Conservation (phyloP, 2,888 invertebrate genomes). For the Trachelus stipa region DNA sequence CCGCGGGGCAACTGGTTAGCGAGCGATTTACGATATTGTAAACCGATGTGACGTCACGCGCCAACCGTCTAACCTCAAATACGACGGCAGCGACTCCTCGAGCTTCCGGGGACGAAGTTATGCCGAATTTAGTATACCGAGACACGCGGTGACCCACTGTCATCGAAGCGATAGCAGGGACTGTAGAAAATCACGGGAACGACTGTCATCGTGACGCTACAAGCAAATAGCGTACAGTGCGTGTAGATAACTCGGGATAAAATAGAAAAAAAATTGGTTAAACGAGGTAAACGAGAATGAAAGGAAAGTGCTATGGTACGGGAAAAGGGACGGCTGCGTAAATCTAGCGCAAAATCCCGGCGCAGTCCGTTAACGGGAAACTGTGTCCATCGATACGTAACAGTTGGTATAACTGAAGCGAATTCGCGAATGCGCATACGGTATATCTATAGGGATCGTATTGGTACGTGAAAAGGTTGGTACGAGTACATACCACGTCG, state of each 20-base stretch:
- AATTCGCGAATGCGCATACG: not conserved
- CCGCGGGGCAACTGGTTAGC: constrained; percentile 64
- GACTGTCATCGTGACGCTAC: not conserved
- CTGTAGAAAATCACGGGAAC: not conserved
- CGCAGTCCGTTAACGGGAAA: not conserved
- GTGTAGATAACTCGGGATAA: too few species aligned
- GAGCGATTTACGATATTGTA: constrained; percentile 66
- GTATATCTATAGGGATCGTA: not conserved
- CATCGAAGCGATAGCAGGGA: not conserved
- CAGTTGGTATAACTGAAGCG: not conserved
- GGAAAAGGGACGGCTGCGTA: too few species aligned
- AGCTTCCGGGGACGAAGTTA: not conserved
- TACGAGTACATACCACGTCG: not conserved
- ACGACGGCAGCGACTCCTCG: constrained; percentile 57
- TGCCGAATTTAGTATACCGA: not conserved
- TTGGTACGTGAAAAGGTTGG: not conserved
- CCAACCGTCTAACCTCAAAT: constrained; percentile 59
- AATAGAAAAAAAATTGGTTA: too few species aligned
- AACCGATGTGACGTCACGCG: constrained; percentile 61
- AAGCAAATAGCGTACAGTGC: too few species aligned
- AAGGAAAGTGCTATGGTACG: too few species aligned
- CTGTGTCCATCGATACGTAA: not conserved
- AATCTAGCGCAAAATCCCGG: not conserved
- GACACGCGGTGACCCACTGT: not conserved
- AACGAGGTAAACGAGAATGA: too few species aligned